A percentile compares a stretch with the other conserved stretches of the same genome.
Evolutionary conservation across 37 sponge, comb jelly and placozoan species (phyloP).

Genomic region (Chondrilla cf. caribensis): DNA sequence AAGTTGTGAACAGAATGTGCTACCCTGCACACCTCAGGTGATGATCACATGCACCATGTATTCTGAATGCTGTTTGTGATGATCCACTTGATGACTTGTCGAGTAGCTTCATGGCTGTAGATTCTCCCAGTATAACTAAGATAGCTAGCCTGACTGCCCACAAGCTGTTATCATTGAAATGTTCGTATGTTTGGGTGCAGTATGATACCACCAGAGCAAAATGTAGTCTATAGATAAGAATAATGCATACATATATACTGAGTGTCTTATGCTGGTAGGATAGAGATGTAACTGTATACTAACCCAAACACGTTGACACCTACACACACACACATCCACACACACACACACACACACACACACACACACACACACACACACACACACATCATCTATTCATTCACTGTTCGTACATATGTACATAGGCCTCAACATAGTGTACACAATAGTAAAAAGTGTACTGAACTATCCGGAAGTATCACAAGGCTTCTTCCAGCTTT

Average conservation of each 20-base stretch:
- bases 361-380: constrained; percentile 20
- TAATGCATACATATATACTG: too few relatives aligned
- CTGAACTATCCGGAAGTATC: background rate
- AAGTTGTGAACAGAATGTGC: too few relatives aligned
- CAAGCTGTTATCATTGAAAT: background rate
- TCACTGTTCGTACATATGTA: background rate
- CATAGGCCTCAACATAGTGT: background rate
- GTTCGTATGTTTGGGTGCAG: too few relatives aligned
- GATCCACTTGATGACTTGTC: too few relatives aligned
- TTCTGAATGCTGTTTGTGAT: too few relatives aligned
- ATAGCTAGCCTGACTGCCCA: background rate
- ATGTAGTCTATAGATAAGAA: too few relatives aligned
- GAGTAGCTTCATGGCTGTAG: too few relatives aligned
- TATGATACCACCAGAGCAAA: too few relatives aligned
- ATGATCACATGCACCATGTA: too few relatives aligned
- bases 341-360: constrained; percentile 19
- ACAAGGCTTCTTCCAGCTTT: constrained; percentile 85
- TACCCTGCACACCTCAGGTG: too few relatives aligned
- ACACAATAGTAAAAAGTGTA: background rate
- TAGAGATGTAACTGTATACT: too few relatives aligned
- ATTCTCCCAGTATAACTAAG: background rate
- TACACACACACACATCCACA: constrained; percentile 8
- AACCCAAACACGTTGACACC: background rate
- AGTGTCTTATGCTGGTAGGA: too few relatives aligned
- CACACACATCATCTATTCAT: background rate